A percentile compares a stretch with the other conserved stretches of the same genome.
Conservation (phyloP, 1,140 invertebrate genomes). For the Thrips palmi region DNA sequence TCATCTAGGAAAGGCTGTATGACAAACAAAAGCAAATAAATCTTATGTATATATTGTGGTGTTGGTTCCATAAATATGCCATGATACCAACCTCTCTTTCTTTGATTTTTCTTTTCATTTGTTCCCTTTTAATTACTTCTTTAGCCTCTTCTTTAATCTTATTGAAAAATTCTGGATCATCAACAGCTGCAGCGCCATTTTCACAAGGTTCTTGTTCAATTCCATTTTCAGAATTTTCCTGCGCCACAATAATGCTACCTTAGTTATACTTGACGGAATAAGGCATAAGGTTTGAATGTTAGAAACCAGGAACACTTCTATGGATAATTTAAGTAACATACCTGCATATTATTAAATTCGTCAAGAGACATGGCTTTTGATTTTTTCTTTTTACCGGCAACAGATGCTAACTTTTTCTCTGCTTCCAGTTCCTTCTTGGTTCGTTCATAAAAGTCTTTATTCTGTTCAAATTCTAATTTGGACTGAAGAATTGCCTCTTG, state of each 20-base stretch:
- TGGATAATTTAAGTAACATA: too few relatives aligned
- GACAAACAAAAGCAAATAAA: not conserved
- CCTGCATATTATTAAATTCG: conserved; percentile 29
- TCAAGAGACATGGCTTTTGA: conserved; percentile 27
- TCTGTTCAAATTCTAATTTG: conserved; percentile 29
- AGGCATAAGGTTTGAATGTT: too few relatives aligned
- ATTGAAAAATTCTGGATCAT: conserved; percentile 40
- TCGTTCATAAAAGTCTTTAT: conserved; percentile 20
- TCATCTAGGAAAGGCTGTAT: conserved; percentile 20
- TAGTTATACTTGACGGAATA: too few relatives aligned
- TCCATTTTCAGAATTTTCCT: not conserved
- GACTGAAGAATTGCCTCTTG: conserved; percentile 28
- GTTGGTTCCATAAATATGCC: not conserved
- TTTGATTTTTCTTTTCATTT: conserved; percentile 36
- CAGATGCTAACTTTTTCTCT: conserved; percentile 20
- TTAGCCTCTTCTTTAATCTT: conserved; percentile 42
- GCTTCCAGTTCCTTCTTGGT: conserved; percentile 17
- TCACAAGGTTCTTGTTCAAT: not conserved
- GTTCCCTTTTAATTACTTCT: conserved; percentile 41
- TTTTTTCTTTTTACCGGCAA: conserved; percentile 24
- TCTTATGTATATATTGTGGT: conserved; percentile 1
- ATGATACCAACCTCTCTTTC: conserved; percentile 10
- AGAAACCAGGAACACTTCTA: too few relatives aligned
- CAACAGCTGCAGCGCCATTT: conserved; percentile 3
- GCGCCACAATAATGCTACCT: not conserved